These are phyloP conservation scores for Platysteira castanea DNA, from an alignment of 2,113 vertebrate species.

Conservation along the genomic window DNA sequence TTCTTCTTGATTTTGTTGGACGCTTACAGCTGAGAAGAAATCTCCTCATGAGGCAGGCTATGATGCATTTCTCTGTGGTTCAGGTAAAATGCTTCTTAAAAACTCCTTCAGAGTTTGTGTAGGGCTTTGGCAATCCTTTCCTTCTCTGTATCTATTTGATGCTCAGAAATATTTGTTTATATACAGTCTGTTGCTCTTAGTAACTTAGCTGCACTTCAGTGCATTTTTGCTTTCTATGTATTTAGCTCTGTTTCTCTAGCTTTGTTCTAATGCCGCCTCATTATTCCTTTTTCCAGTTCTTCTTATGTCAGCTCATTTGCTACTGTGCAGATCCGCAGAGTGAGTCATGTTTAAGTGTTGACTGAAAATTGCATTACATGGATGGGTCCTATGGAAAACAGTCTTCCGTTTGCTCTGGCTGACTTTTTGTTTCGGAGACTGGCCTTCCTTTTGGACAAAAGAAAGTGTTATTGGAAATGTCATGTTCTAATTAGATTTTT, in stretches of 20 bases:
- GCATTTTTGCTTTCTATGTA: background rate
- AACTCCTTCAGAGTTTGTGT: background rate
- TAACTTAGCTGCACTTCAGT: background rate
- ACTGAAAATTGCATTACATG: background rate
- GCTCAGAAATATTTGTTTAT: background rate
- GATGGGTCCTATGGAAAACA: background rate
- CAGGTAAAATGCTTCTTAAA: conserved; percentile 60
- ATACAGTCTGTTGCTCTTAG: background rate
- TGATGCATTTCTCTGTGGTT: conserved; percentile 77
- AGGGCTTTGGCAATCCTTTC: background rate
- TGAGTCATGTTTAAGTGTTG: conserved; percentile 51
- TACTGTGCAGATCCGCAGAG: conserved; percentile 37
- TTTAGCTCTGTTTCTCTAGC: background rate
- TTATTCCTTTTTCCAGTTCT: conserved; percentile 65
- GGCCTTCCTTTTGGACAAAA: background rate
- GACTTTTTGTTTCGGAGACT: background rate
- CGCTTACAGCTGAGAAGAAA: conserved; percentile 53
- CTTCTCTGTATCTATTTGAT: background rate
- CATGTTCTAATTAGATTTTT: conserved; percentile 46
- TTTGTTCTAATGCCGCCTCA: background rate
- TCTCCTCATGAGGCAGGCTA: conserved; percentile 74
- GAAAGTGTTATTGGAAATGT: conserved; percentile 23
- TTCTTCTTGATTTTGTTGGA: background rate
- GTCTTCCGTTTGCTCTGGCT: background rate
- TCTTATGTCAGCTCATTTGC: conserved; percentile 73